Base-by-base conservation (phyloP, 2,113 vertebrate species). In the Mesitornis unicolor region DNA sequence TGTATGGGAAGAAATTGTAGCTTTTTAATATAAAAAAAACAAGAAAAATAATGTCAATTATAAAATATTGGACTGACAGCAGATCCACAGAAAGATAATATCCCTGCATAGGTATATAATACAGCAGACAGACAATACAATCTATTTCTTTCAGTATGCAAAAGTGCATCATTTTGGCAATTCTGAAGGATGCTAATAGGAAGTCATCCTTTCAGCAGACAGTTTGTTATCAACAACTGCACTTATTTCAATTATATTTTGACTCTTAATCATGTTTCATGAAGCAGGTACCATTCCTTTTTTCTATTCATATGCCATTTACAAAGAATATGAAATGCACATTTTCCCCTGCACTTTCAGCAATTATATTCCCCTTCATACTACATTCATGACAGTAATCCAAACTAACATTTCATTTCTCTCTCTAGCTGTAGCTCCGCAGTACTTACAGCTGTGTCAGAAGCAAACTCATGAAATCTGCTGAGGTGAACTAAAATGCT, bases 231-330 rank as follows among this genome's bases (percentile, higher is more conserved):
- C 81, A 84, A 65, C 50, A 93, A 36, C 29, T 59, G 48, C 45
- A 86, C 45, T 95, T 95, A 83, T 56, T 70, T 93, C 92, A 96
- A 93, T 94, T 88, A 84, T 84, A 59, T 90, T 91, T 89, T 95
- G 33, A 65, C 75, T 88, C 38, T 90, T 70, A 79, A 76, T 89
- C 77, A 74, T 51, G 31, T 81, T 93, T 68, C 40, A 53, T 35
- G 60, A 74, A 90, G 42, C 17, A 90, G 29, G 24, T 40, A 87
- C 36, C 16, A 59, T 51, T 89, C 33, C 25, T 91, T 87, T 84
- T 79, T 69, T 64, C 82, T 83, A 11, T 35, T 88, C 61, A 45
- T 65, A 60, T 53, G 36, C n/a, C 38, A 86, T 85, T 95, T 86
- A 43, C 57, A 84, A 81, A 87, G 43, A 75, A 18, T 53, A 76